Base-by-base conservation (phyloP, 2,888 invertebrate genomes). In the Drosophila macrospina region DNA sequence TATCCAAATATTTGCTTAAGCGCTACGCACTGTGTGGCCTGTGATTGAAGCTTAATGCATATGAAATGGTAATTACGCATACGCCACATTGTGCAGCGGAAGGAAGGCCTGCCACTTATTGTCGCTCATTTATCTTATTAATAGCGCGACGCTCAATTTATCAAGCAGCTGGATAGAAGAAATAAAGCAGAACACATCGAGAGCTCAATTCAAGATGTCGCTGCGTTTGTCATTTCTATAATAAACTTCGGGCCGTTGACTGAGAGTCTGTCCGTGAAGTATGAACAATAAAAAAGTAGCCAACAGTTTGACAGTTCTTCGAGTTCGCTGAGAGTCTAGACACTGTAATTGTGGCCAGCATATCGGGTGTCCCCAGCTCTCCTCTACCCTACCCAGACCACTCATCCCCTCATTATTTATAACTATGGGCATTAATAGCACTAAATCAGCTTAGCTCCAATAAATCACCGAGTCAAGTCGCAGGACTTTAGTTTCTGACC, bases 31-130 rank as follows among this genome's bases (percentile, higher is more conserved):
- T 61, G 69, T 50, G 74, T 52, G 67, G 62, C 50, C 39, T 70
- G 62, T 84, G 85, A 87, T 78, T 75, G 87, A 69, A 76, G 70
- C 86, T 82, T 88, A 88, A 83, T 86, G 88, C 83, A 83, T 83
- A 88, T 86, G 83, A 86, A 88, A 88, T 88, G 86, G 88, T 88
- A 83, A 83, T 83, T 83, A 83, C 83, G 83, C 86, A 86, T 88
- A 72, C 80, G 88, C 74, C 83, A 67, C 74, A 69, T 86, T 82
- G 80, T 83, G 65, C 88, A 77, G 66, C 77, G 87, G 79, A 86
- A 82, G 82, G 59, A 70, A 63, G 66, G 62, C 61, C 67, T 66
- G 56, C 62, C 74, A 88, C 80, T 88, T 86, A 83, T 86, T 86
- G 83, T 67, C 74, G 88, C 88, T 83, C 83, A 83, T 83, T 83